A percentile compares a stretch with the other conserved stretches of the same genome.
phyloP scores from a whole-genome alignment of 2,113 vertebrate species.

The Scalopus aquaticus region DNA sequence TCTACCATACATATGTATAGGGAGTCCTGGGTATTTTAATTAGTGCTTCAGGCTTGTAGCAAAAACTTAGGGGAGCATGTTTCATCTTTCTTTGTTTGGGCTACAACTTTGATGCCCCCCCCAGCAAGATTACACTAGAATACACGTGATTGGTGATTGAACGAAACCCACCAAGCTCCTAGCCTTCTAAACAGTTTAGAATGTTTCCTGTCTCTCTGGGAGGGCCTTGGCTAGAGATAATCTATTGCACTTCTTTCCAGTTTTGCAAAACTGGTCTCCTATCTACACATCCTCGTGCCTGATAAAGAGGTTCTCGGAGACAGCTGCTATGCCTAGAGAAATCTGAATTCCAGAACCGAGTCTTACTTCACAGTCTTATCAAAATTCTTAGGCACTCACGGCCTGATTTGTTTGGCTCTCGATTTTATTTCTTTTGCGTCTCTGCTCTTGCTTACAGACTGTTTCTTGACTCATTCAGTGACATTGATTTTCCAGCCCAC shows the following conservation, averaged over 20 bases:
- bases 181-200: background rate
- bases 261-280: background rate
- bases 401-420: slow-evolving; percentile 1
- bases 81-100: background rate
- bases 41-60: background rate
- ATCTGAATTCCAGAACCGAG: background rate
- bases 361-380: background rate
- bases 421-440: slow-evolving; percentile 28
- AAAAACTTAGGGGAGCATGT: background rate
- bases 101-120: background rate
- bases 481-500: background rate
- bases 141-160: background rate
- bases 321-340: background rate
- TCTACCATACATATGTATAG: background rate
- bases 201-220: background rate
- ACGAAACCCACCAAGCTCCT: background rate
- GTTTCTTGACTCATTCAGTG: slow-evolving; percentile 7
- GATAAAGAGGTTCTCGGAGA: background rate
- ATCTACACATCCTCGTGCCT: background rate
- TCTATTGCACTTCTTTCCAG: slow-evolving; percentile 3
- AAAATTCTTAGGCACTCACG: background rate
- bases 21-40: background rate
- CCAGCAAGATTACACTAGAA: background rate
- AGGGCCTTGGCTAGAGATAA: background rate
- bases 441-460: background rate